Percentiles rank a stretch among this genome's conserved stretches.
These are phyloP conservation scores for Ceryle rudis DNA, from an alignment of 2,797 vertebrate species.

Conservation along the genomic window DNA sequence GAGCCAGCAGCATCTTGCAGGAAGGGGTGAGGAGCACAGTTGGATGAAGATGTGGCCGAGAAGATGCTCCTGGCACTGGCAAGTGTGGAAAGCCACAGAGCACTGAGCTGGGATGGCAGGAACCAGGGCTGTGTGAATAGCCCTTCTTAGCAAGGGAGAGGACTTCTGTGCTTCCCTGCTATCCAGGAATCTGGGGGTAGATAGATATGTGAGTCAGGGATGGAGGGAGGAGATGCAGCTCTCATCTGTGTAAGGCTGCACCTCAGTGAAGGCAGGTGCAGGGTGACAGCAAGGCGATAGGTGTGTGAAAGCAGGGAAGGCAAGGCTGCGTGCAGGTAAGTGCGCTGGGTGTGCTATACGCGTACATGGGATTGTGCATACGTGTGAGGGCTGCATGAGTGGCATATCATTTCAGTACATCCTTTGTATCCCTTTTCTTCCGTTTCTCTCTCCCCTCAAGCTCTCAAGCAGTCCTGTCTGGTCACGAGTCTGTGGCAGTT, in stretches of 20 bases:
- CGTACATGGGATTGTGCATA: background rate
- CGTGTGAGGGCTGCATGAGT: background rate
- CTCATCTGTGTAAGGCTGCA: background rate
- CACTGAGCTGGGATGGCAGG: background rate
- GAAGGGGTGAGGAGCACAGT: background rate
- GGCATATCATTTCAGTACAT: background rate
- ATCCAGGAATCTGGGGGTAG: background rate
- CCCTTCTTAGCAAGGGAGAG: background rate
- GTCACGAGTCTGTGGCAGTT: background rate
- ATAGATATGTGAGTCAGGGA: background rate
- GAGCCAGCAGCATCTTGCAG: background rate
- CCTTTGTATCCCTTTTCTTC: background rate
- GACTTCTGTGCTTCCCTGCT: background rate
- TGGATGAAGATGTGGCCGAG: background rate
- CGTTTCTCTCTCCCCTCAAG: background rate
- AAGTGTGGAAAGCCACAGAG: background rate
- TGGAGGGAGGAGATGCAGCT: background rate
- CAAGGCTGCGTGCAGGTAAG: accelerated
- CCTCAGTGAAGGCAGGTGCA: background rate
- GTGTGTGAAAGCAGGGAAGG: background rate
- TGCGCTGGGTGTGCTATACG: accelerated
- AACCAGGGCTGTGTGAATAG: background rate
- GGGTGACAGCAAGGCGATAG: background rate
- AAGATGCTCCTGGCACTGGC: background rate
- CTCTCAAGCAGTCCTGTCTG: background rate